These are phyloP conservation scores for Zoanthus sociatus DNA, from an alignment of 92 coral and sea anemone species.

Conservation along the genomic window DNA sequence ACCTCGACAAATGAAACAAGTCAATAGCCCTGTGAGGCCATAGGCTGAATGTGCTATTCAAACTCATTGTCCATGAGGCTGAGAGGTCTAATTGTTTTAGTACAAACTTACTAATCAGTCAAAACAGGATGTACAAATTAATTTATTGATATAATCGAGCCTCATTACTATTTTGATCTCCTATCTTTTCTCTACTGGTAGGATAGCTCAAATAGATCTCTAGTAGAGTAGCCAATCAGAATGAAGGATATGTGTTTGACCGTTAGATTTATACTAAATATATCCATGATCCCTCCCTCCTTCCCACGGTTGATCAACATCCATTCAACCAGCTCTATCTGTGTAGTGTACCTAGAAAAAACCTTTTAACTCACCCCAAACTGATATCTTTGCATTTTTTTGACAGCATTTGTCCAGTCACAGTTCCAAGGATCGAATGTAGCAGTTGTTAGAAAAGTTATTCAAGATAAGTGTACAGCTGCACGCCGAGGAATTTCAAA, in stretches of 20 bases:
- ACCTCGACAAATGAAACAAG: background rate
- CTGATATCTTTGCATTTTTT: background rate
- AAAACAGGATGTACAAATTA: too few relatives aligned
- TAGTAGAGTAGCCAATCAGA: conserved; percentile 52
- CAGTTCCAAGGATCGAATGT: conserved; percentile 45
- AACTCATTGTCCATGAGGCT: background rate
- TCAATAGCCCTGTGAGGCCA: background rate
- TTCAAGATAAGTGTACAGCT: conserved; percentile 54
- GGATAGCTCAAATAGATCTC: conserved; percentile 39
- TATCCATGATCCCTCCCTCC: too few relatives aligned
- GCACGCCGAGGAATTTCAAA: conserved; percentile 43
- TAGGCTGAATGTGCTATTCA: background rate
- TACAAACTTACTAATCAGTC: too few relatives aligned
- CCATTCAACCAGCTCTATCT: background rate
- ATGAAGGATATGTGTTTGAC: conserved; percentile 39
- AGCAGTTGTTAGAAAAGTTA: conserved; percentile 41
- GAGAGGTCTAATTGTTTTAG: too few relatives aligned
- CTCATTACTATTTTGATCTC: too few relatives aligned
- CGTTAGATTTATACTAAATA: conserved; percentile 40
- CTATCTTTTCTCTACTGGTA: conserved; percentile 1
- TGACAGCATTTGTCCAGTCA: conserved; percentile 63
- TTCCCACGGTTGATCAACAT: too few relatives aligned
- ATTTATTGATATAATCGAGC: too few relatives aligned
- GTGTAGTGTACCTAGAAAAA: background rate
- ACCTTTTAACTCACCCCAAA: background rate